Conservation (phyloP, 2,113 vertebrate species). For the Arenaria interpres region DNA sequence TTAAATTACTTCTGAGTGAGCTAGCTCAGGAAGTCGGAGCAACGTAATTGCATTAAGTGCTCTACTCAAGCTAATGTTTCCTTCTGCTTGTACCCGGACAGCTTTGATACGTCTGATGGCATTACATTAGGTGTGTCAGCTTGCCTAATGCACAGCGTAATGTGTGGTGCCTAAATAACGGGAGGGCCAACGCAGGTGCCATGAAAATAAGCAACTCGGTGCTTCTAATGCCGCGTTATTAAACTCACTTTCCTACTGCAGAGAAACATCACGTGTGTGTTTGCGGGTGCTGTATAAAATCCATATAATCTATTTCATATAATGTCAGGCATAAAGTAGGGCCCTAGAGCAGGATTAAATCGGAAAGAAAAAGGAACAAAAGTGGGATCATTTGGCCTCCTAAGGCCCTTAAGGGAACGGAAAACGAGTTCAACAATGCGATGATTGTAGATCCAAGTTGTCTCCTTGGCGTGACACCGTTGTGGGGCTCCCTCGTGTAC, state of each 20-base stretch:
- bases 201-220: not conserved
- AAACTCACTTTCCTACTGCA: not conserved
- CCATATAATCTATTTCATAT: not conserved
- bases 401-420: not conserved
- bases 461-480: not conserved
- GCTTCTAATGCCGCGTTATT: not conserved
- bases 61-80: constrained; percentile 24
- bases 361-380: not conserved
- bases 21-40: constrained; percentile 7
- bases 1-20: constrained; percentile 32
- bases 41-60: constrained; percentile 10
- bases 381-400: constrained; percentile 22
- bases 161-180: not conserved
- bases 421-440: not conserved
- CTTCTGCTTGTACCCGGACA: not conserved
- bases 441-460: not conserved
- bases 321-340: not conserved
- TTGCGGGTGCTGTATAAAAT: not conserved
- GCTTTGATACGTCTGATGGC: constrained; percentile 13
- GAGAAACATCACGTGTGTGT: not conserved
- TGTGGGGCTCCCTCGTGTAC: not conserved
- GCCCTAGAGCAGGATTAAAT: constrained; percentile 17
- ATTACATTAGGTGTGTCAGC: constrained; percentile 3
- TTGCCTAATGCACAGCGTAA: not conserved
- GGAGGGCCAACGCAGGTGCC: not conserved